A percentile compares a stretch with the other conserved stretches of the same genome.
Evolutionary conservation across 2,888 invertebrate species (phyloP).

Genomic region (Netelia melanura): DNA sequence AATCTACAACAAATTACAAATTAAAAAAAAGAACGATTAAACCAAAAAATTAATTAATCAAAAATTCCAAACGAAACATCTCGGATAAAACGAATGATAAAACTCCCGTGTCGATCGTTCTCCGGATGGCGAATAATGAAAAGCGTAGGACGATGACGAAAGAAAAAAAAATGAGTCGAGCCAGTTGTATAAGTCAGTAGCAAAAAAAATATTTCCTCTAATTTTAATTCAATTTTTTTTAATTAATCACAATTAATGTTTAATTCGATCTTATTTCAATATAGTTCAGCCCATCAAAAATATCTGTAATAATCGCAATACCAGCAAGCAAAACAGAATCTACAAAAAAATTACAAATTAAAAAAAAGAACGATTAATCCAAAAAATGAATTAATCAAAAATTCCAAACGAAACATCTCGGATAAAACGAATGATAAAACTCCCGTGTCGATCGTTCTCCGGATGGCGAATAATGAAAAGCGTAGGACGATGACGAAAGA

Average conservation of each 20-base stretch:
- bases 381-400: neutral
- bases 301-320: no score
- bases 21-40: neutral
- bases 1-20: neutral
- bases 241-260: no score
- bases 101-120: neutral
- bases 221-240: no score
- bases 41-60: neutral
- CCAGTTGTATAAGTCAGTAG: no score
- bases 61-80: neutral
- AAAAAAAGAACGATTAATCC: neutral
- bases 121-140: neutral
- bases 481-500: no score
- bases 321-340: neutral
- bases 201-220: neutral
- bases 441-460: neutral
- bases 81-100: neutral
- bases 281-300: no score
- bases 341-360: neutral
- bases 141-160: no score
- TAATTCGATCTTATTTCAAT: no score
- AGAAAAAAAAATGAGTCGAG: no score
- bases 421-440: neutral
- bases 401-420: neutral
- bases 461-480: neutral